Percentiles rank a stretch among this genome's conserved stretches.
Evolutionary conservation across 2,888 invertebrate species (phyloP).

Genomic region (Sepiola atlantica): DNA sequence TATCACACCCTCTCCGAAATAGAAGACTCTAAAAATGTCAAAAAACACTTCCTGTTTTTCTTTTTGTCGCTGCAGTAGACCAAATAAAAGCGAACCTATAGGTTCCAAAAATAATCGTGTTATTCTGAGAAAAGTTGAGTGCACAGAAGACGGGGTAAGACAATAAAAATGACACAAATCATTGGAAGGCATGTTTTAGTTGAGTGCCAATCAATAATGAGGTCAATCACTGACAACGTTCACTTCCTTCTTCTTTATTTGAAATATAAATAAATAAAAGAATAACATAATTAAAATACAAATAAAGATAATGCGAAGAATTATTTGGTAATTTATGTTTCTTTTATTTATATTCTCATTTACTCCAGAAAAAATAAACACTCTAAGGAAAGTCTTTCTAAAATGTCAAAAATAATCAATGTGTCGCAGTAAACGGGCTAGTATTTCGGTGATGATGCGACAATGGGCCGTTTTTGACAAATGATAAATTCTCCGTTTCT

Average conservation of each 20-base stretch:
- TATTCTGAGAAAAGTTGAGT: background rate
- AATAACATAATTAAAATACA: background rate
- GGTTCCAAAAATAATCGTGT: background rate
- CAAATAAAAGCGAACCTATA: background rate
- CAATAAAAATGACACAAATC: background rate
- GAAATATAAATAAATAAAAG: background rate
- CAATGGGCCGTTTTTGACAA: background rate
- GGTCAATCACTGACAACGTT: background rate
- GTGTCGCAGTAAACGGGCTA: constrained; percentile 18
- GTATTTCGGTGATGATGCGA: background rate
- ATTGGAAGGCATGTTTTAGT: background rate
- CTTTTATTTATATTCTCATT: background rate
- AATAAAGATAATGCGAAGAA: background rate
- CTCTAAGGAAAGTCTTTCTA: background rate
- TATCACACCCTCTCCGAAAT: no score
- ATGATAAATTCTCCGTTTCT: background rate
- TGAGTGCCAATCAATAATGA: background rate
- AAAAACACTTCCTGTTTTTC: background rate
- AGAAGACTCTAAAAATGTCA: constrained; percentile 11
- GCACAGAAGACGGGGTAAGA: background rate
- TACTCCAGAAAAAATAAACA: background rate
- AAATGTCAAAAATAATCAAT: background rate
- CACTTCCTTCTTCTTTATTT: background rate
- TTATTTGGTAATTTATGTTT: background rate
- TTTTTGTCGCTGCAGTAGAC: background rate